Percentiles rank a stretch among this genome's conserved stretches.
Conservation (phyloP, 2,113 vertebrate genomes). For the Gymnocephalus cernua region DNA sequence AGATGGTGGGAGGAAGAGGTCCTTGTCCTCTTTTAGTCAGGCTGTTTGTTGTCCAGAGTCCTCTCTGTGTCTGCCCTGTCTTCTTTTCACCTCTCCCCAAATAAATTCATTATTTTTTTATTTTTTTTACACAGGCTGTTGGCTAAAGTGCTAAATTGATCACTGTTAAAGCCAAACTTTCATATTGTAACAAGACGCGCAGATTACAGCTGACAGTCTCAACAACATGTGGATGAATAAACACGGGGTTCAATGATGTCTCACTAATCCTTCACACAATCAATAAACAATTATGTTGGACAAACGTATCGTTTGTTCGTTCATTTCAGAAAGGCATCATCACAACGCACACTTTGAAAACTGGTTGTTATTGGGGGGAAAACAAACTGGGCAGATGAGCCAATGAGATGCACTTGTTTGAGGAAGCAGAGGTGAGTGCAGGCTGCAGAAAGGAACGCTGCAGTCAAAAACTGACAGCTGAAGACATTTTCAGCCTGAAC, state of each 20-base stretch:
- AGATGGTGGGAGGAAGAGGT: constrained; percentile 61
- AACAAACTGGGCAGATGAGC: neutral
- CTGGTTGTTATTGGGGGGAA: neutral
- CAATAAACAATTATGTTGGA: constrained; percentile 38
- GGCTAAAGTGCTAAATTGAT: neutral
- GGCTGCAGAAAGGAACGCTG: neutral
- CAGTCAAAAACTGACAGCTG: neutral
- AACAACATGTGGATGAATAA: constrained; percentile 6
- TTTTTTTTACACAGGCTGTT: neutral
- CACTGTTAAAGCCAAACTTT: neutral
- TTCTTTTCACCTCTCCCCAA: constrained; percentile 2
- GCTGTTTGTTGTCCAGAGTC: constrained; percentile 27
- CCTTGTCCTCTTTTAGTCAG: constrained; percentile 55
- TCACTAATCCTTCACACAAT: constrained; percentile 19
- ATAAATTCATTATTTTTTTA: neutral
- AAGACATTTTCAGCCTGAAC: neutral
- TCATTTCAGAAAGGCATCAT: neutral
- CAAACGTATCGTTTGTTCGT: constrained; percentile 2
- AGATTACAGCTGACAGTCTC: neutral
- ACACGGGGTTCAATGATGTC: neutral
- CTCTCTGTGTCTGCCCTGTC: neutral
- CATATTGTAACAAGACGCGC: neutral
- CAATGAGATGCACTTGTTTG: neutral
- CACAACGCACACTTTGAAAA: neutral
- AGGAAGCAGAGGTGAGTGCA: neutral